These are phyloP conservation scores for Hyles vespertilio DNA, from an alignment of 1,140 invertebrate species.

Conservation along the genomic window DNA sequence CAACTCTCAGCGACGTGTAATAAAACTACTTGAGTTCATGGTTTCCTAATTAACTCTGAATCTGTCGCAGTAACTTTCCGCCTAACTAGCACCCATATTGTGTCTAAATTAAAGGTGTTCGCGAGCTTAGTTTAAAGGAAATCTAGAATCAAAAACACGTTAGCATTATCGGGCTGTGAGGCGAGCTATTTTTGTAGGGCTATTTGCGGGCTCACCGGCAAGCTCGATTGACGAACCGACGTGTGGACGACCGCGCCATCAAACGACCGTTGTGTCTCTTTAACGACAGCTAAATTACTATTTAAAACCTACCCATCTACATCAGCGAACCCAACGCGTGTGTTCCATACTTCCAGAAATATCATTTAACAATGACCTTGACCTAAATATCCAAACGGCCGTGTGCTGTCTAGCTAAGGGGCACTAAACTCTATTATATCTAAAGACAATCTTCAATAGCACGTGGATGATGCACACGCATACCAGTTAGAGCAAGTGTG, in stretches of 20 bases:
- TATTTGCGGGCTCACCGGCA: no score
- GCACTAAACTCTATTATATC: conserved; percentile 24
- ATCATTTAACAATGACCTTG: conserved; percentile 51
- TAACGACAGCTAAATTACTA: conserved; percentile 35
- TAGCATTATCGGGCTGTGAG: conserved; percentile 68
- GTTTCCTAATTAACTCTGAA: conserved; percentile 1
- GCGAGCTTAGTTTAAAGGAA: conserved; percentile 48
- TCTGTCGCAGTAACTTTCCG: conserved; percentile 1
- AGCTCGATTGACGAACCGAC: conserved; percentile 70
- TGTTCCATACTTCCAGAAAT: conserved; percentile 12
- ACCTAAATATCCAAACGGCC: conserved; percentile 45
- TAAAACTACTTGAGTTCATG: conserved; percentile 1
- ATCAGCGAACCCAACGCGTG: conserved; percentile 11
- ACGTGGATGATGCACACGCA: background rate
- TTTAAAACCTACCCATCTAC: conserved; percentile 25
- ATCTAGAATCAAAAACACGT: conserved; percentile 68
- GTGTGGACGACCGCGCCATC: conserved; percentile 62
- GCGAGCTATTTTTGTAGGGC: conserved; percentile 67
- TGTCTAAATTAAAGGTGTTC: conserved; percentile 21
- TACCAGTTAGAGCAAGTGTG: background rate
- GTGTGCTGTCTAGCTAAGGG: conserved; percentile 21
- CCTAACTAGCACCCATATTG: conserved; percentile 17
- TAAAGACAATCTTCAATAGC: conserved; percentile 4
- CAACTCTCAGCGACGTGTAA: background rate
- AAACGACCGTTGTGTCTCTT: conserved; percentile 40